Percentiles rank a stretch among this genome's conserved stretches.
phyloP scores from a whole-genome alignment of 2,888 invertebrate species.

The Sussaba pulchella region DNA sequence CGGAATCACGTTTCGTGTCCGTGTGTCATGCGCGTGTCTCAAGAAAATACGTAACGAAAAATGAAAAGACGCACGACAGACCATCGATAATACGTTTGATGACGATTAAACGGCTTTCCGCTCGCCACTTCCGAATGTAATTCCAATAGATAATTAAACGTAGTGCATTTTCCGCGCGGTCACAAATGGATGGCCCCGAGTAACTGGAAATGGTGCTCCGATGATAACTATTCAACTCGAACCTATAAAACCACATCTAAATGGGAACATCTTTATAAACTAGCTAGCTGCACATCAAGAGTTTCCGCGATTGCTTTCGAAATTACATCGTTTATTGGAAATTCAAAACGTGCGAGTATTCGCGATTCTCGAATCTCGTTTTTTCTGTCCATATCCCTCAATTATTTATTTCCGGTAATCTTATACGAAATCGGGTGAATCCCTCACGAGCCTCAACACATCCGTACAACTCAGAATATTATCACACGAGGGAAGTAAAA shows the following conservation, averaged over 20 bases:
- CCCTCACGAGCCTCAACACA: conserved; percentile 22
- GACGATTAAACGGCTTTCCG: background rate
- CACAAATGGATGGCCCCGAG: conserved; percentile 29
- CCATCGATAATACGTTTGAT: background rate
- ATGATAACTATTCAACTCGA: conserved; percentile 36
- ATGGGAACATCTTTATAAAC: conserved; percentile 57
- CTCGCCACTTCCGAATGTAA: conserved; percentile 30
- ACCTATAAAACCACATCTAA: conserved; percentile 33
- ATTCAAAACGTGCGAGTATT: background rate
- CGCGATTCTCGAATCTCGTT: conserved; percentile 10
- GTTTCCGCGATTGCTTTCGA: conserved; percentile 27
- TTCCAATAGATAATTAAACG: conserved; percentile 45
- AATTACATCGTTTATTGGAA: conserved; percentile 7
- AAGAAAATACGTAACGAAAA: conserved; percentile 8
- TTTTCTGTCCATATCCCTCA: background rate
- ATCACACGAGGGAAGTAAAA: conserved; percentile 8
- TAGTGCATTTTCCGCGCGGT: conserved; percentile 17
- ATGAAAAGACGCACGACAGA: background rate
- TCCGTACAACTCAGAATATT: background rate
- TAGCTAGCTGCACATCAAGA: conserved; percentile 58
- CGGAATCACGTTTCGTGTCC: no score
- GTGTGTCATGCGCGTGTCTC: no score
- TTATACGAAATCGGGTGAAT: conserved; percentile 15
- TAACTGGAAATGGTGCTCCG: conserved; percentile 33
- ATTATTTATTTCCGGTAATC: background rate